These are phyloP conservation scores for Catalaphyllia jardinei DNA, from an alignment of 64 coral and sea anemone species.

Conservation along the genomic window DNA sequence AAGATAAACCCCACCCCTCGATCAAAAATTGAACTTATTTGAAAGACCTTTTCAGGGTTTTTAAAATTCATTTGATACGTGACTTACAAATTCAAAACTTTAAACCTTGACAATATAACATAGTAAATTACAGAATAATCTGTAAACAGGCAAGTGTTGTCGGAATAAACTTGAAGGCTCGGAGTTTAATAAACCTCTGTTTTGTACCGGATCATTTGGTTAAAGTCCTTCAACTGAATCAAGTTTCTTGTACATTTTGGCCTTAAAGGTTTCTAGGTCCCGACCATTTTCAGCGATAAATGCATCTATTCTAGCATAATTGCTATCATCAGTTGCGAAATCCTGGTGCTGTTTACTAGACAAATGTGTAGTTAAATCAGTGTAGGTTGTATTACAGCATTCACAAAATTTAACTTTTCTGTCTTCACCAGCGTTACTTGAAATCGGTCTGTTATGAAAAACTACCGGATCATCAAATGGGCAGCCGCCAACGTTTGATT, in stretches of 20 bases:
- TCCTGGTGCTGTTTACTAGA: conserved; percentile 5
- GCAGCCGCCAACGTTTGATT: background rate
- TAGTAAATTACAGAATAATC: too few species aligned
- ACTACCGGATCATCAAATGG: background rate
- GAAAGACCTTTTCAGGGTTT: too few species aligned
- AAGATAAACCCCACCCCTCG: background rate
- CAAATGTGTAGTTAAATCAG: background rate
- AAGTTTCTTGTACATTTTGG: conserved; percentile 9
- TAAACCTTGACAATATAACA: too few species aligned
- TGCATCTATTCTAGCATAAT: background rate
- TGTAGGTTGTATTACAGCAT: background rate
- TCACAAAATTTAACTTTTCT: background rate
- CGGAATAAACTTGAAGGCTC: too few species aligned
- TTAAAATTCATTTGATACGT: too few species aligned
- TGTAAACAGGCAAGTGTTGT: too few species aligned
- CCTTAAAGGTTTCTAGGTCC: background rate
- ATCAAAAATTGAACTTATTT: conserved; percentile 3
- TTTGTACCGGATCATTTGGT: too few species aligned
- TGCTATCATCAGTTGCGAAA: conserved; percentile 13
- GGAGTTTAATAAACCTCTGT: too few species aligned
- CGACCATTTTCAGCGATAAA: too few species aligned
- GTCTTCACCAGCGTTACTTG: background rate
- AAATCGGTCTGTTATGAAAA: background rate
- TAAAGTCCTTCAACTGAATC: too few species aligned
- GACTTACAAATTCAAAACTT: too few species aligned